phyloP scores from a whole-genome alignment of 2,113 vertebrate species.

The Phainopepla nitens region DNA sequence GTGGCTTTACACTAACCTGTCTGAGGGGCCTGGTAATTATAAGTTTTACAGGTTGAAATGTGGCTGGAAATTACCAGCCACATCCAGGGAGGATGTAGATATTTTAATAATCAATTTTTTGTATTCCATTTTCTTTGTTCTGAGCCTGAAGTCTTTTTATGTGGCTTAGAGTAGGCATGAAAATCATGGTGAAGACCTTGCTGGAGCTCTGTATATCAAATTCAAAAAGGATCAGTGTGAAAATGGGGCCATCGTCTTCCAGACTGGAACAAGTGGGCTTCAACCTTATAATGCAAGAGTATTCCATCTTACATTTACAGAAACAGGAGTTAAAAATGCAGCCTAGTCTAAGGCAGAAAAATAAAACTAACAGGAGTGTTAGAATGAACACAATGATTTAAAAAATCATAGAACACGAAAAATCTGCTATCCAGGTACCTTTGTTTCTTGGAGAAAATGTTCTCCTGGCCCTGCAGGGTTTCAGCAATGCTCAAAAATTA shows the following conservation, averaged over 20 bases:
- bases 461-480: neutral
- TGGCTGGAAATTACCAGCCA: neutral
- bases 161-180: neutral
- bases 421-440: neutral
- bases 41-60: neutral
- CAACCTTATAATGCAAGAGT: neutral
- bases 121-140: neutral
- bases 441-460: neutral
- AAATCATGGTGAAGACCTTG: neutral
- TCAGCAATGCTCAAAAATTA: neutral
- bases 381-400: neutral
- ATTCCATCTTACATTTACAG: neutral
- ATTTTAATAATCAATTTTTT: neutral
- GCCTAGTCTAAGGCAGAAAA: neutral
- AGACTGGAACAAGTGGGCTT: neutral
- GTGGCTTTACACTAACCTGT: neutral
- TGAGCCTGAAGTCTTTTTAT: neutral
- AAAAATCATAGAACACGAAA: neutral
- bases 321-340: neutral
- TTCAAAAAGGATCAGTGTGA: neutral
- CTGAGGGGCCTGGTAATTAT: neutral
- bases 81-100: neutral
- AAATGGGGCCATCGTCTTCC: neutral
- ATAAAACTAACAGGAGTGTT: neutral
- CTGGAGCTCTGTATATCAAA: neutral